Percentiles rank a stretch among this genome's conserved stretches.
phyloP scores from a whole-genome alignment of 2,888 invertebrate species.

The Miltochrista miniata region DNA sequence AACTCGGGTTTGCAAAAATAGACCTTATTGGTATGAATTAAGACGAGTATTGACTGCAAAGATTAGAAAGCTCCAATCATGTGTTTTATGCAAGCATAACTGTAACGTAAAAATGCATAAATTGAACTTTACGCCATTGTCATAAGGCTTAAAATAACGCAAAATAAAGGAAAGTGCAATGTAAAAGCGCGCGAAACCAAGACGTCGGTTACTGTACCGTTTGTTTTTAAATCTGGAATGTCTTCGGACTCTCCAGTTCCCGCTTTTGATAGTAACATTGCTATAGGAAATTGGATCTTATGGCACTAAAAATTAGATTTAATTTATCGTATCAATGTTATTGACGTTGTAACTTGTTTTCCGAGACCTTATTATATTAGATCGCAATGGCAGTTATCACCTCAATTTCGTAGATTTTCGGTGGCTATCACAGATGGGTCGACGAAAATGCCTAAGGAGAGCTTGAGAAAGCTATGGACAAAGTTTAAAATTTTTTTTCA shows the following conservation, averaged over 20 bases:
- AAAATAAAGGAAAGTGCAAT: slow-evolving; percentile 12
- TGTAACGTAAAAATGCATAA: neutral
- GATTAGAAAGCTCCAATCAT: slow-evolving; percentile 5
- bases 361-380: too few species aligned
- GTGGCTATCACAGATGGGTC: too few species aligned
- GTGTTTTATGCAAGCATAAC: slow-evolving; percentile 6
- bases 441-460: too few species aligned
- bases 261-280: slow-evolving; percentile 10
- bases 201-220: slow-evolving; percentile 45
- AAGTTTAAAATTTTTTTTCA: too few species aligned
- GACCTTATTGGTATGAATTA: neutral
- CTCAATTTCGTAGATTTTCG: too few species aligned
- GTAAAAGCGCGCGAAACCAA: slow-evolving; percentile 40
- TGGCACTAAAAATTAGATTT: too few species aligned
- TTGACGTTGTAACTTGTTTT: too few species aligned
- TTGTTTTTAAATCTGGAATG: slow-evolving; percentile 65
- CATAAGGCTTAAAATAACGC: slow-evolving; percentile 4
- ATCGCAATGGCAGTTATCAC: too few species aligned
- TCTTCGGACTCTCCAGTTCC: slow-evolving; percentile 34
- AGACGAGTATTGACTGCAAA: neutral
- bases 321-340: too few species aligned
- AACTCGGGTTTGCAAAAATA: neutral
- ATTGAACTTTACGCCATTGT: neutral
- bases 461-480: too few species aligned
- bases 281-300: slow-evolving; percentile 16